Evolutionary conservation across 1,140 invertebrate genomes (phyloP), one percentile per base, ranked within the genome.

Genomic region (Ladona fulva): DNA sequence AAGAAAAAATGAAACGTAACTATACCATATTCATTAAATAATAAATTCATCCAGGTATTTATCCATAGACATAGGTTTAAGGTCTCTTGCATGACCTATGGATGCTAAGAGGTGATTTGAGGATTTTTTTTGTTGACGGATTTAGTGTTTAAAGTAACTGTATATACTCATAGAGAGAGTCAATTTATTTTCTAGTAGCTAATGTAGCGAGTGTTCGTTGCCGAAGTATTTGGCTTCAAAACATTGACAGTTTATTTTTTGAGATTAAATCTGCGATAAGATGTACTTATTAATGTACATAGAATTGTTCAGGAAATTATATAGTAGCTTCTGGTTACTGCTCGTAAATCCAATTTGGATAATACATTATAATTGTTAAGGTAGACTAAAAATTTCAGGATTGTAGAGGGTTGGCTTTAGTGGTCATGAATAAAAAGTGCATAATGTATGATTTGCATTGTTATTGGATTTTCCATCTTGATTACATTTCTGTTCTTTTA

Each of bases 231-330:
- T 66, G 52, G 52, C 52, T 66, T 66, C n/a, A 66, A 66, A 66
- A 66, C 14, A 66, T 66, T 66, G n/a, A 66, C n/a, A 16, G n/a
- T 66, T 66, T 66, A 66, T 66, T 66, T 66, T 66, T 66, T 66
- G 52, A 66, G 52, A 66, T 66, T 66, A 66, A 66, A 66, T 66
- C 52, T 66, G 52, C 52, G 16, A 66, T 66, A 66, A 66, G 44
- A 22, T 66, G 52, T 66, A 66, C 52, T 66, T 66, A 66, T 66
- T 6, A 66, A 3, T 66, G 52, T 66, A 66, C 14, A 66, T 66
- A 66, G 52, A 66, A 66, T 19, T 66, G n/a, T 66, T 66, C n/a
- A 66, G 52, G n/a, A 19, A 22, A 19, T 66, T 66, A 16, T 11
- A 11, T 66, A 66, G n/a, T 66, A 66, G 52, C 52, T 66, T 66